phyloP scores from a whole-genome alignment of 2,113 vertebrate genomes.

The Uropsilus gracilis region DNA sequence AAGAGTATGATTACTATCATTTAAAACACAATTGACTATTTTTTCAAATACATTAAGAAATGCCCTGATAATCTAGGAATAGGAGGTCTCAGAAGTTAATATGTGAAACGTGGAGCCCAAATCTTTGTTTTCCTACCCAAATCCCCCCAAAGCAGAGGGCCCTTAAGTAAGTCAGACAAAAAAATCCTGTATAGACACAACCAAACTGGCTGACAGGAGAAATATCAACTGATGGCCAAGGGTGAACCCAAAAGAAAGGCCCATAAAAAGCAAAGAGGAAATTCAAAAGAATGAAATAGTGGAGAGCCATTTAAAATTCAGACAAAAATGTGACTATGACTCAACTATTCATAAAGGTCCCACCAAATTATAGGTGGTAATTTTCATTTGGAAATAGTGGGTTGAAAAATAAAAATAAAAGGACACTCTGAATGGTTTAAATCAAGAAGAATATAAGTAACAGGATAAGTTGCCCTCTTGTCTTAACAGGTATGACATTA shows the following conservation, averaged over 20 bases:
- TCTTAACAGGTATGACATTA: no score
- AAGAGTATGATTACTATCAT: no score
- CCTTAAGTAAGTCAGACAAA: neutral
- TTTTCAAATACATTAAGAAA: neutral
- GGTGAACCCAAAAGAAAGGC: neutral
- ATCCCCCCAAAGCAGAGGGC: neutral
- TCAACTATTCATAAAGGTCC: neutral
- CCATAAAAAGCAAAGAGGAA: neutral
- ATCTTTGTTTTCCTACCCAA: neutral
- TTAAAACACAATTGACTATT: neutral
- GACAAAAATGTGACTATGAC: neutral
- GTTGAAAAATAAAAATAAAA: neutral
- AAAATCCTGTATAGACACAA: neutral
- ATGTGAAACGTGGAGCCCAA: neutral
- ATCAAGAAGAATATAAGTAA: slow-evolving; percentile 2
- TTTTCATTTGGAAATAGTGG: neutral
- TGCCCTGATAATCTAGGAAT: neutral
- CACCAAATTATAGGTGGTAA: neutral
- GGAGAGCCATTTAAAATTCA: neutral
- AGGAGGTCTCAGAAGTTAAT: neutral
- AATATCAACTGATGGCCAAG: neutral
- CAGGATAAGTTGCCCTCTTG: no score
- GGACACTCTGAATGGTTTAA: neutral
- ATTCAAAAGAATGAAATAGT: neutral
- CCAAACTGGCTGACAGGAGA: neutral